Evolutionary conservation across 2,888 invertebrate genomes (phyloP).

Genomic region (Masnerella sp.): DNA sequence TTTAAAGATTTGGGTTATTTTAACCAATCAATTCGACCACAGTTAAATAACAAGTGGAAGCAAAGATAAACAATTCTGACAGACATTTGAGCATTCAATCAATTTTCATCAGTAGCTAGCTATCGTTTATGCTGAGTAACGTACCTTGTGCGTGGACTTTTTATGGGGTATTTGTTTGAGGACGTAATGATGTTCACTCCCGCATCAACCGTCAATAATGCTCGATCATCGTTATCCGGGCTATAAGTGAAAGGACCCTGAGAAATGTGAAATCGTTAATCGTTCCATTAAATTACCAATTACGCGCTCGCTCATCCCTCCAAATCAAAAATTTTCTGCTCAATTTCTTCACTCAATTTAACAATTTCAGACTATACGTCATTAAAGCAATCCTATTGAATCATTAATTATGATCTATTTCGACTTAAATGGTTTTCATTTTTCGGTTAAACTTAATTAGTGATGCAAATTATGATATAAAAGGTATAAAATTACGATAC

Average conservation of each 20-base stretch:
- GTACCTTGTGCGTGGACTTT: slow-evolving; percentile 39
- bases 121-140: slow-evolving; percentile 58
- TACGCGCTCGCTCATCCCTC: slow-evolving; percentile 65
- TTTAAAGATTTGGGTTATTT: slow-evolving; percentile 27
- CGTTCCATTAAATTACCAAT: slow-evolving; percentile 58
- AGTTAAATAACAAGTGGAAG: slow-evolving; percentile 41
- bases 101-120: slow-evolving; percentile 60
- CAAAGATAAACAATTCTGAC: slow-evolving; percentile 52
- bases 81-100: slow-evolving; percentile 57
- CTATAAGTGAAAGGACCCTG: slow-evolving; percentile 45
- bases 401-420: slow-evolving; percentile 41
- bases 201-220: slow-evolving; percentile 66
- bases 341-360: slow-evolving; percentile 62
- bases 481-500: slow-evolving; percentile 14
- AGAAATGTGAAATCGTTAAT: slow-evolving; percentile 62
- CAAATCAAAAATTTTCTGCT: slow-evolving; percentile 69
- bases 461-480: slow-evolving; percentile 7
- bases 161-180: slow-evolving; percentile 56
- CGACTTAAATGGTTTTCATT: slow-evolving; percentile 17
- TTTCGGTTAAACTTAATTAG: slow-evolving; percentile 13
- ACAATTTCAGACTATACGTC: slow-evolving; percentile 44
- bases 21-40: slow-evolving; percentile 41
- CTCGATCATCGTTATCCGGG: slow-evolving; percentile 68
- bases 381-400: slow-evolving; percentile 1
- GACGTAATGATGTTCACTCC: slow-evolving; percentile 57